Base-by-base conservation (phyloP, 2,888 invertebrate genomes). In the Dicyrtomina minuta region DNA sequence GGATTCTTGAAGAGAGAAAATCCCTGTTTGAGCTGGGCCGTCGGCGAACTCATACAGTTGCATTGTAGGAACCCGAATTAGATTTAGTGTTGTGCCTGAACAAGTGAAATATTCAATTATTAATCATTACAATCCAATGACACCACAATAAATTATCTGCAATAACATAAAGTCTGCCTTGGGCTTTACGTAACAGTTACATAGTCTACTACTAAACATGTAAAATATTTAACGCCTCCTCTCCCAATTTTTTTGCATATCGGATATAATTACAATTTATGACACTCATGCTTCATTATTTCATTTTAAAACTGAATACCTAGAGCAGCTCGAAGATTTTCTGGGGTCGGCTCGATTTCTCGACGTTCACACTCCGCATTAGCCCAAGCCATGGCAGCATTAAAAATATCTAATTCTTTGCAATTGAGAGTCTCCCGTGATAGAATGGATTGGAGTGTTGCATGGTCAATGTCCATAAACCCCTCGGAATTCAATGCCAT, bases 401-500 rank as follows among this genome's bases (percentile, higher is more conserved):
- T 92, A 83, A 96, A 90, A 59, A 93, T 84, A 81, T 91, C 90
- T 79, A 92, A 90, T 84, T 97, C 97, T 82, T 93, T 93, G 82
- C 94, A 95, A 83, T 96, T 96, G 56, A 97, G 86, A 2, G 96
- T 96, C 84, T 97, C 96, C 76, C 96, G 87, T 66, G 90, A 90
- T 78, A 97, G 85, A 78, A 96, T 93, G 70, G 92, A 92, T 82
- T 93, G 92, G 79, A 96, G 86, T 27, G 96, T 96, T 77, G 92
- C 90, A 79, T 91, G 89, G 83, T 96, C 96, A 80, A 97, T 95
- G 82, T 97, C 96, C 76, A 92, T 90, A 84, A 97, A 96, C 78
- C 96, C 96, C 80, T 96, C 96, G 0, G 96, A 95, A 78, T 90
- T 90, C 79, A 97, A 87, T 70, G 96, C 96, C 90, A 96, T 93